phyloP scores from a whole-genome alignment of 2,797 vertebrate genomes.

The Nannoperca australis region DNA sequence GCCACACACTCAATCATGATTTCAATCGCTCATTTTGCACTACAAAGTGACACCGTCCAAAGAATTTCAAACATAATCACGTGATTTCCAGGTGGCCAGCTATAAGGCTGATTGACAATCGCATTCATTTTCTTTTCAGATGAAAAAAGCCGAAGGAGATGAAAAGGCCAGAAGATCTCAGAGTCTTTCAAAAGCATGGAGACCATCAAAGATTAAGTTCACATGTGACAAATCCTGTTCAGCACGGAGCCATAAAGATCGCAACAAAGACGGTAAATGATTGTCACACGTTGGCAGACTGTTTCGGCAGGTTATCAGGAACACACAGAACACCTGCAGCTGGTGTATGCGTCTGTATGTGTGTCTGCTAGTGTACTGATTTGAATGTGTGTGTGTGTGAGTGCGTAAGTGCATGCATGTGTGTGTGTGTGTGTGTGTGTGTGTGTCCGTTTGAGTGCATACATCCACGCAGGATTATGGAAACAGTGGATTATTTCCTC shows the following conservation, averaged over 20 bases:
- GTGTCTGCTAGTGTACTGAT: slow-evolving; percentile 13
- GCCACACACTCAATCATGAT: slow-evolving; percentile 23
- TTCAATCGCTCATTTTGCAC: slow-evolving; percentile 38
- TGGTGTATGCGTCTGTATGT: slow-evolving; percentile 16
- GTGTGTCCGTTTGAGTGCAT: slow-evolving; percentile 40
- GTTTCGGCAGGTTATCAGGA: slow-evolving; percentile 51
- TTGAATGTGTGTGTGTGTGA: slow-evolving; percentile 7
- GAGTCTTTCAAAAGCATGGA: slow-evolving; percentile 55
- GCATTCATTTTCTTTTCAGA: slow-evolving; percentile 60
- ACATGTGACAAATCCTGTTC: slow-evolving; percentile 52
- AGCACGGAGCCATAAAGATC: slow-evolving; percentile 33
- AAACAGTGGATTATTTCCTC: slow-evolving; percentile 75
- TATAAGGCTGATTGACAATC: slow-evolving; percentile 72
- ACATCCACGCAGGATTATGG: slow-evolving; percentile 71
- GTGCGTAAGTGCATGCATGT: background rate
- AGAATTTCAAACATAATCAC: slow-evolving; percentile 48
- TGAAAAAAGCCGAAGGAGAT: slow-evolving; percentile 53
- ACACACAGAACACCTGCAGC: slow-evolving; percentile 44
- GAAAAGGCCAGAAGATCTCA: slow-evolving; percentile 63
- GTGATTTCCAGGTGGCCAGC: slow-evolving; percentile 57
- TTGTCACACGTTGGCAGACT: slow-evolving; percentile 33
- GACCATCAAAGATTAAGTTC: slow-evolving; percentile 52
- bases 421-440: background rate
- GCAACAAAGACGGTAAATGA: slow-evolving; percentile 42
- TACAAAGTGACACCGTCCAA: slow-evolving; percentile 28